Conservation (phyloP, 2,888 invertebrate species). For the Gari tellinella region DNA sequence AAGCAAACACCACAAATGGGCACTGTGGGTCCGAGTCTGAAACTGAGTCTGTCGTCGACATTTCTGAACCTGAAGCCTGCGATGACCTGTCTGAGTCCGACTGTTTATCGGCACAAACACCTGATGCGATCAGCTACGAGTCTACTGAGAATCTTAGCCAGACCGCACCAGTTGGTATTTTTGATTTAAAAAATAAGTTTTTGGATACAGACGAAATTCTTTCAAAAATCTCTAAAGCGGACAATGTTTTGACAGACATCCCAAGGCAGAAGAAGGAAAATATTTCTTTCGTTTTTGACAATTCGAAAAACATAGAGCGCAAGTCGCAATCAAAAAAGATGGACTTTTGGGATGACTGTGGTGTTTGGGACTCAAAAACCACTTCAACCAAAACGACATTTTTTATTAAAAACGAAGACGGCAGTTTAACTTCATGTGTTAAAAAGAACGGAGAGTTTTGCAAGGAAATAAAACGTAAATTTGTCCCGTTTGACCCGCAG, state of each 20-base stretch:
- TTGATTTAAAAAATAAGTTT: too few relatives aligned
- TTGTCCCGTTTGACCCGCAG: slow-evolving; percentile 23
- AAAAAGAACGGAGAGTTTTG: slow-evolving; percentile 17
- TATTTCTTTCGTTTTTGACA: slow-evolving; percentile 9
- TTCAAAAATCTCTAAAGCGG: not conserved
- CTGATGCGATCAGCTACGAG: too few relatives aligned
- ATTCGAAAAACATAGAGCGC: slow-evolving; percentile 2
- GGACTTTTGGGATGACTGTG: slow-evolving; percentile 16
- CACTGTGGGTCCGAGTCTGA: too few relatives aligned
- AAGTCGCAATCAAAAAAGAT: not conserved
- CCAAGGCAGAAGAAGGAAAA: slow-evolving; percentile 8
- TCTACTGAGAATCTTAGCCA: too few relatives aligned
- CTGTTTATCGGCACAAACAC: too few relatives aligned
- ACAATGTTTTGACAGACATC: not conserved
- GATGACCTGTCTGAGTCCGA: too few relatives aligned
- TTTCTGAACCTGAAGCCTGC: too few relatives aligned
- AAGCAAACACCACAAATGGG: too few relatives aligned
- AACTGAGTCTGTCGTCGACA: too few relatives aligned
- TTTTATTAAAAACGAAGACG: slow-evolving; percentile 5
- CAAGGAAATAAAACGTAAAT: slow-evolving; percentile 26
- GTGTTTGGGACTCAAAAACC: slow-evolving; percentile 10
- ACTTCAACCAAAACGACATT: slow-evolving; percentile 17
- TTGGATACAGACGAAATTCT: too few relatives aligned
- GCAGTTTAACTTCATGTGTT: not conserved
- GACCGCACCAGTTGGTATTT: too few relatives aligned